Conservation (phyloP, 2,888 invertebrate species). For the Leptopilina drosophilae region DNA sequence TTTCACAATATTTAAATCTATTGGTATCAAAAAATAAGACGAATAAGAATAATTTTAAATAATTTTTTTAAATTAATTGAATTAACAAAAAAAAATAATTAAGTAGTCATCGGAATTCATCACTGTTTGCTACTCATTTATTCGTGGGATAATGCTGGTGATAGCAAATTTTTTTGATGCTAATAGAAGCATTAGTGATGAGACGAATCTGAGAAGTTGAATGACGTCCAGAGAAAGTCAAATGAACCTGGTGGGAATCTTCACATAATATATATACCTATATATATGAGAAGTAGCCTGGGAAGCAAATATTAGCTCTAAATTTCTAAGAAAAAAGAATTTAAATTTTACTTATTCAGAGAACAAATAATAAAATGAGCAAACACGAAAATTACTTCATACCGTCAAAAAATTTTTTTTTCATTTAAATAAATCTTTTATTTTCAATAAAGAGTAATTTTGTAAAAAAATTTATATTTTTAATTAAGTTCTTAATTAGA, state of each 20-base stretch:
- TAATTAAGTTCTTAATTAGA: no score
- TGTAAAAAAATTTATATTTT: no score
- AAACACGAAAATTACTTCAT: slow-evolving; percentile 2
- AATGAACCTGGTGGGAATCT: slow-evolving; percentile 38
- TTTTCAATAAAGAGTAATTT: not conserved
- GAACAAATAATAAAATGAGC: slow-evolving; percentile 17
- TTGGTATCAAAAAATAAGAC: no score
- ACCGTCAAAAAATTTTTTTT: not conserved
- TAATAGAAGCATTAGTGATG: slow-evolving; percentile 7
- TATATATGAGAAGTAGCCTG: slow-evolving; percentile 2
- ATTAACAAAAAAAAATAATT: not conserved
- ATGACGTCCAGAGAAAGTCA: slow-evolving; percentile 37
- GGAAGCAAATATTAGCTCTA: slow-evolving; percentile 31
- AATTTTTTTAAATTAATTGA: not conserved
- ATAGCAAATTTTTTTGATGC: slow-evolving; percentile 22
- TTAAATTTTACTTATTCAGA: slow-evolving; percentile 31
- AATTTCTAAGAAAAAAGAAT: slow-evolving; percentile 15
- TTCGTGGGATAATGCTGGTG: slow-evolving; percentile 31
- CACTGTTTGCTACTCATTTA: no score
- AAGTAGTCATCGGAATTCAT: not conserved
- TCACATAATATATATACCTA: not conserved
- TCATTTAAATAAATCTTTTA: not conserved
- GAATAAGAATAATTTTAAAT: not conserved
- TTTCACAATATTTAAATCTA: no score
- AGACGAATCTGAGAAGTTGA: slow-evolving; percentile 26